Evolutionary conservation across 2,113 vertebrate species (phyloP).

Genomic region (Indicator maculatus): DNA sequence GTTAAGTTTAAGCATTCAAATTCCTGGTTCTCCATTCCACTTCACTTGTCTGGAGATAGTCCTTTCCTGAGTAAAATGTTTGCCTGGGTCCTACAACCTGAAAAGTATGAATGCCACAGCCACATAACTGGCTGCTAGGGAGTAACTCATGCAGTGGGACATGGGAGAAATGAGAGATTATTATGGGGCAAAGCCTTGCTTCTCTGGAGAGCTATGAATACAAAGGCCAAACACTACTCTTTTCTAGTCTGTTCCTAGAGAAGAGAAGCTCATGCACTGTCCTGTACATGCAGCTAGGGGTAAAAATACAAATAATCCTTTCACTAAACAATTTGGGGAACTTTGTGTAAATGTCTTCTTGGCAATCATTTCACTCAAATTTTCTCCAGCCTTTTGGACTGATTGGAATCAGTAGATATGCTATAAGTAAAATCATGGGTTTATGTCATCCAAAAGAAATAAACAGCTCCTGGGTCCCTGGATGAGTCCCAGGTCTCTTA

Average conservation of each 20-base stretch:
- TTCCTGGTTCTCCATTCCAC: not conserved
- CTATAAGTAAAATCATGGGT: not conserved
- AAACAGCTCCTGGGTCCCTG: conserved; percentile 1
- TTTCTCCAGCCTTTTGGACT: not conserved
- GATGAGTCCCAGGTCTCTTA: not conserved
- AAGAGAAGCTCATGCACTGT: not conserved
- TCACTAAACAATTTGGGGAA: not conserved
- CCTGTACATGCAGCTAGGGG: not conserved
- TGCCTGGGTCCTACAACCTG: not conserved
- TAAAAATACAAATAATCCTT: not conserved
- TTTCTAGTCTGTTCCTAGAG: not conserved
- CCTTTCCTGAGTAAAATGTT: fast-evolving
- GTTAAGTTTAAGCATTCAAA: not conserved
- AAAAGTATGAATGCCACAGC: not conserved
- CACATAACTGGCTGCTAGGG: fast-evolving
- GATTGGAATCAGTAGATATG: not conserved
- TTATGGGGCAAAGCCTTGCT: not conserved
- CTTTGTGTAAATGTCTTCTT: not conserved
- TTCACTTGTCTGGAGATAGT: not conserved
- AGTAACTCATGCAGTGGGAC: not conserved
- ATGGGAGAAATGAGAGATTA: not conserved
- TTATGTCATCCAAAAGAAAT: not conserved
- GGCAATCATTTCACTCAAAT: not conserved
- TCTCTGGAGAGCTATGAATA: not conserved
- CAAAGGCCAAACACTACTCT: not conserved